Percentiles rank a stretch among this genome's conserved stretches.
phyloP scores from a whole-genome alignment of 1,140 invertebrate genomes.

The Drosophila sechellia region DNA sequence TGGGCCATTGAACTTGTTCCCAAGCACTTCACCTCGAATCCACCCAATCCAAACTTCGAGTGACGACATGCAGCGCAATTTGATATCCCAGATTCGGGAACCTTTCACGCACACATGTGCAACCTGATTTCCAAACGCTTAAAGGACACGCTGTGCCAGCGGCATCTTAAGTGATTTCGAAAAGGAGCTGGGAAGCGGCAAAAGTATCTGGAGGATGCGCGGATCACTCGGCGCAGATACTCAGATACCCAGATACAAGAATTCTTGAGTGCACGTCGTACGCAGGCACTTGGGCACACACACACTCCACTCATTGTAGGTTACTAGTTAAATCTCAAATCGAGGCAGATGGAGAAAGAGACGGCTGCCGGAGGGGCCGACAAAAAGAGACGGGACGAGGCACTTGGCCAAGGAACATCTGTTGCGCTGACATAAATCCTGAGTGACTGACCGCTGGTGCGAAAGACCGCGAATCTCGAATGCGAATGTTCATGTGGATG shows the following conservation, averaged over 20 bases:
- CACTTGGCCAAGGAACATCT: slow-evolving; percentile 69
- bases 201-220: slow-evolving; percentile 46
- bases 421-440: slow-evolving; percentile 81
- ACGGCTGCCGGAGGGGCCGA: background rate
- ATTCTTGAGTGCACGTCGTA: slow-evolving; percentile 58
- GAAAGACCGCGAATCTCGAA: slow-evolving; percentile 66
- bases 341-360: slow-evolving; percentile 30
- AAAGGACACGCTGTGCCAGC: slow-evolving; percentile 69
- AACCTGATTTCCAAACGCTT: slow-evolving; percentile 67
- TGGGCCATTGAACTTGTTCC: slow-evolving; percentile 71
- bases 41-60: slow-evolving; percentile 18
- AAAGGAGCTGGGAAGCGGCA: slow-evolving; percentile 27
- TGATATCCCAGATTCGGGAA: slow-evolving; percentile 11
- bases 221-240: slow-evolving; percentile 38
- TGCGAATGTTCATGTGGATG: slow-evolving; percentile 22
- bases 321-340: slow-evolving; percentile 62
- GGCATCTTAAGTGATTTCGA: slow-evolving; percentile 72
- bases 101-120: slow-evolving; percentile 28
- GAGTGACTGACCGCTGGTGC: slow-evolving; percentile 82
- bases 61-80: slow-evolving; percentile 46
- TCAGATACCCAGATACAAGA: slow-evolving; percentile 29
- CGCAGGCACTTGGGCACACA: slow-evolving; percentile 67
- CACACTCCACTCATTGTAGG: slow-evolving; percentile 58
- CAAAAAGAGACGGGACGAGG: slow-evolving; percentile 36
- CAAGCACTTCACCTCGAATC: slow-evolving; percentile 56